phyloP scores from a whole-genome alignment of 2,797 vertebrate species.

The Sciurus carolinensis region DNA sequence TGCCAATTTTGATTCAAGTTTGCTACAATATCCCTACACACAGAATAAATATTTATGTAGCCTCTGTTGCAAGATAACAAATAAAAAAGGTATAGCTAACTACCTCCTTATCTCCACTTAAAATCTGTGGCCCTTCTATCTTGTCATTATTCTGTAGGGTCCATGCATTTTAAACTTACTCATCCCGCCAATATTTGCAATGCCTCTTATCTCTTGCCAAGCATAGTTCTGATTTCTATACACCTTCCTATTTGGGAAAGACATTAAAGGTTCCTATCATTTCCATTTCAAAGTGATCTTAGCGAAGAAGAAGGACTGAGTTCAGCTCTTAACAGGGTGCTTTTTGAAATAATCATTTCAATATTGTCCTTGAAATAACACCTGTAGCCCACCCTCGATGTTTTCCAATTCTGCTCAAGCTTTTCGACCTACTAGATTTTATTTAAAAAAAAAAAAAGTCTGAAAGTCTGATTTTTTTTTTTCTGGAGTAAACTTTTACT shows the following conservation, averaged over 20 bases:
- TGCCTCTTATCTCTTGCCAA: conserved; percentile 85
- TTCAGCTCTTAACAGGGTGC: conserved; percentile 83
- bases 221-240: conserved; percentile 79
- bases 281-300: conserved; percentile 88
- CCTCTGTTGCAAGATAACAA: not conserved
- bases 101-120: conserved; percentile 44
- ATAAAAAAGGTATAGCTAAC: not conserved
- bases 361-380: conserved; percentile 84
- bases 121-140: conserved; percentile 54
- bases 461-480: conserved; percentile 12
- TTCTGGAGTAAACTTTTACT: conserved; percentile 51
- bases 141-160: conserved; percentile 74
- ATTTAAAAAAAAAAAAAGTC: conserved; percentile 10
- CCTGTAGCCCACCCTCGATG: conserved; percentile 61
- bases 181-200: conserved; percentile 79
- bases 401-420: conserved; percentile 69
- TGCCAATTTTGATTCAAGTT: not conserved
- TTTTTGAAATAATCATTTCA: conserved; percentile 84
- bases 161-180: conserved; percentile 66
- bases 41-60: not conserved
- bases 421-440: conserved; percentile 15
- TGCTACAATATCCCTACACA: not conserved
- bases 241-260: conserved; percentile 81
- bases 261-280: conserved; percentile 85
- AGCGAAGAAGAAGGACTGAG: conserved; percentile 81